A percentile compares a stretch with the other conserved stretches of the same genome.
Evolutionary conservation across 2,797 vertebrate species (phyloP).

Genomic region (Thripadectes ignobilis): DNA sequence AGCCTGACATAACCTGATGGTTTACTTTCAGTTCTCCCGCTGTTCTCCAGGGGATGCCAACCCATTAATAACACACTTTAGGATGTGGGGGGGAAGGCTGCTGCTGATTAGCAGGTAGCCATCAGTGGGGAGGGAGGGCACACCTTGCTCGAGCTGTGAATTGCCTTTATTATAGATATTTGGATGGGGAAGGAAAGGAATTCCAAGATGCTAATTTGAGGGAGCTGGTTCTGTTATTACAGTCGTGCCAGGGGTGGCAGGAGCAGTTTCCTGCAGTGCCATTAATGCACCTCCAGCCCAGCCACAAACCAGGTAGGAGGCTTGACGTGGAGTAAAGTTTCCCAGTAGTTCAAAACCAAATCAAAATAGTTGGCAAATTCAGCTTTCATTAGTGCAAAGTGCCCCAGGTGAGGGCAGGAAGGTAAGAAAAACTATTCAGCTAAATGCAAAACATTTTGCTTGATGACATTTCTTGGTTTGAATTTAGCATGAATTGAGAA

Average conservation of each 20-base stretch:
- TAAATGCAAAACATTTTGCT: neutral
- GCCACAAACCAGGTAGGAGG: neutral
- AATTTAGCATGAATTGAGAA: constrained; percentile 6
- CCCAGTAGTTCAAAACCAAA: neutral
- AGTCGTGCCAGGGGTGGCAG: neutral
- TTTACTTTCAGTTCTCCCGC: constrained; percentile 32
- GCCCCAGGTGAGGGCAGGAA: neutral
- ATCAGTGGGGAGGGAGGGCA: neutral
- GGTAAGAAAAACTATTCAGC: neutral
- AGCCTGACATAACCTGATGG: constrained; percentile 36
- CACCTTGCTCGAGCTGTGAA: neutral
- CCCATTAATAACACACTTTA: constrained; percentile 45
- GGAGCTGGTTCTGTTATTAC: neutral
- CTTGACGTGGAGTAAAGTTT: neutral
- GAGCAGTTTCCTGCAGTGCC: neutral
- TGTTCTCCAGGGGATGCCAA: constrained; percentile 12
- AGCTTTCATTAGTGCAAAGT: neutral
- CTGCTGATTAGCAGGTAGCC: constrained; percentile 26
- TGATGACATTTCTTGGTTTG: neutral
- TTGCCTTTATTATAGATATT: neutral
- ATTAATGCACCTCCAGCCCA: neutral
- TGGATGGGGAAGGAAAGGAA: neutral
- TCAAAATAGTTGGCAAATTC: neutral
- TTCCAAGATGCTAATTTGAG: neutral
- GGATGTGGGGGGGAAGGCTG: neutral